Evolutionary conservation across 2,888 invertebrate species (phyloP).

Genomic region (Anaspis maculata): DNA sequence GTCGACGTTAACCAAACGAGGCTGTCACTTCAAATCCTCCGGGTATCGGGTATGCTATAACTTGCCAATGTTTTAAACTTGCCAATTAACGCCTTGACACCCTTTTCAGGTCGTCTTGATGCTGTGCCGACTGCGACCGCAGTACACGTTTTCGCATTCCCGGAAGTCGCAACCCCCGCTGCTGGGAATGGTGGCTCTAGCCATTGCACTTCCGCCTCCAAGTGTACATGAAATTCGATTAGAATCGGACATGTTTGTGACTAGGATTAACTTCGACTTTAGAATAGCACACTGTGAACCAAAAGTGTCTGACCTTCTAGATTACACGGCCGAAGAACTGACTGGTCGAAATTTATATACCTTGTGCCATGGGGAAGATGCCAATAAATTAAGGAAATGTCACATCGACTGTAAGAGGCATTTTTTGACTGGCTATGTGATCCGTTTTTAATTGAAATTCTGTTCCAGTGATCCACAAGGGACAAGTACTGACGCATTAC

Average conservation of each 20-base stretch:
- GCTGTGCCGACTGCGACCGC: slow-evolving; percentile 84
- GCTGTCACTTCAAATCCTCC: slow-evolving; percentile 94
- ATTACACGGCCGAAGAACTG: slow-evolving; percentile 88
- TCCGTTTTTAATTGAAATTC: slow-evolving; percentile 1
- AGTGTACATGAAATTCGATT: slow-evolving; percentile 94
- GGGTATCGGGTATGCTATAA: slow-evolving; percentile 87
- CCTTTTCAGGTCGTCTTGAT: slow-evolving; percentile 79
- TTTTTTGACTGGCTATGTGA: too few species aligned
- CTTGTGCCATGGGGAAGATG: slow-evolving; percentile 93
- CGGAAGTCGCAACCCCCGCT: slow-evolving; percentile 80
- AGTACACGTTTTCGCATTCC: slow-evolving; percentile 86
- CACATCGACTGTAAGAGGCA: slow-evolving; percentile 84
- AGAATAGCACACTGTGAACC: slow-evolving; percentile 96
- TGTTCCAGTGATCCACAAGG: slow-evolving; percentile 85
- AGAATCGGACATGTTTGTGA: slow-evolving; percentile 94
- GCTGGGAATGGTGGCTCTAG: slow-evolving; percentile 89
- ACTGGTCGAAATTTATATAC: slow-evolving; percentile 90
- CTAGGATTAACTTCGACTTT: slow-evolving; percentile 91
- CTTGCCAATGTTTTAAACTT: too few species aligned
- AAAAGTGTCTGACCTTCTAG: slow-evolving; percentile 87
- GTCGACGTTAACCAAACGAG: slow-evolving; percentile 92
- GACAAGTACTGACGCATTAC: slow-evolving; percentile 93
- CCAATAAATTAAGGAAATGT: slow-evolving; percentile 85
- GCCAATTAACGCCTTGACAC: too few species aligned
- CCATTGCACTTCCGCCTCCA: slow-evolving; percentile 93